Evolutionary conservation across 2,797 vertebrate species (phyloP), one percentile per base, ranked within the genome.

Genomic region (Petrocephalus schoutedeni): DNA sequence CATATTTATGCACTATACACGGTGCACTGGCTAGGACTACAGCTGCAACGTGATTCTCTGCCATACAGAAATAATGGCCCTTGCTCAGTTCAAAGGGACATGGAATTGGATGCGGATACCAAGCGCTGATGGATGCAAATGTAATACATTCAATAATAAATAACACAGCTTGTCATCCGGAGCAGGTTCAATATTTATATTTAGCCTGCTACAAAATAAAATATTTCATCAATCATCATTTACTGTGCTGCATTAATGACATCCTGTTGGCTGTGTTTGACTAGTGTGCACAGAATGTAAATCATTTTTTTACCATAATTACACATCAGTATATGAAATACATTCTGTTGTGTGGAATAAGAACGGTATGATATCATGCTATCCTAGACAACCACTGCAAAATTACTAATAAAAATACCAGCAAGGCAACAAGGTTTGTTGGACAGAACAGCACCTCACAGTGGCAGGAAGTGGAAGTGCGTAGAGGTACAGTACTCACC

Each of bases 401-500:
- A 54, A 85, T 21, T 32, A 54, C 19, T 19, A 71, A 71, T 7
- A 86, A 41, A 41, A 86, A 45, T 9, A 45, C 59, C 16, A 45
- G 7, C 7, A 49, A 3, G 41, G 41, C 36, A 49, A 36, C 19
- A 80, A 80, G 6, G 36, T n/a, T 49, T 80, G 36, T 49, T 80
- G 45, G 53, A 9, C 87, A 90, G 87, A 64, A 90, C 89, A 91
- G 91, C 92, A 67, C 88, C 89, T 85, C 82, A 89, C 90, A 10
- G n/a, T 86, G 36, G 58, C 36, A 0, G 86, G 14, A 6, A 51
- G 41, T 8, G 57, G 21, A 23, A 77, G 88, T 91, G 84, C 94
- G 94, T 94, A 94, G 93, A 95, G 91, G 88, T 90, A 23, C 89
- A 93, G 96, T 97, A 99, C 98, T 95, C 97, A 99, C 98, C 98